Conservation (phyloP, 2,888 invertebrate genomes). For the Rotaria magnacalcarata region DNA sequence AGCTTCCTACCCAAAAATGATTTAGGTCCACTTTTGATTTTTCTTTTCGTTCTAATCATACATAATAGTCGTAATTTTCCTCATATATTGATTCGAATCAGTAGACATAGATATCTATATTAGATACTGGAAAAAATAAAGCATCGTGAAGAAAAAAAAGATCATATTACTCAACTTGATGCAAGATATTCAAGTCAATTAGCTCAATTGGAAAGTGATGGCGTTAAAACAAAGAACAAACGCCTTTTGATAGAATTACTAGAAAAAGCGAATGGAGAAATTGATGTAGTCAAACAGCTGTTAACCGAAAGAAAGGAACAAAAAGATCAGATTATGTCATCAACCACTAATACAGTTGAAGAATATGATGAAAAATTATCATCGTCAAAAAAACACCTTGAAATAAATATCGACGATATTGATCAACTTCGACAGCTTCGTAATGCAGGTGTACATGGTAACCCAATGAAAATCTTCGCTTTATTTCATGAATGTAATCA, state of each 20-base stretch:
- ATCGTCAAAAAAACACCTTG: not conserved
- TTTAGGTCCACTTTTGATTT: too few species aligned
- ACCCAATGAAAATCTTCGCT: not conserved
- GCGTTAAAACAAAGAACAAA: not conserved
- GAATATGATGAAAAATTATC: not conserved
- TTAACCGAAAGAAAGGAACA: not conserved
- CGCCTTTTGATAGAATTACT: not conserved
- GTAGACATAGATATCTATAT: not conserved
- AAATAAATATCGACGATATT: not conserved
- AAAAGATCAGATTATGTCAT: not conserved
- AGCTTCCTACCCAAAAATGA: too few species aligned
- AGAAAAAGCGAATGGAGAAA: not conserved
- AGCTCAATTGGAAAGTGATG: not conserved
- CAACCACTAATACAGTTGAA: not conserved
- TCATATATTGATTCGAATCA: not conserved
- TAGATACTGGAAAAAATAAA: not conserved
- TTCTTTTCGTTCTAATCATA: too few species aligned
- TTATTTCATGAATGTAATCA: constrained; percentile 29
- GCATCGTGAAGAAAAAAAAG: not conserved
- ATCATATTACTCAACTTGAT: not conserved
- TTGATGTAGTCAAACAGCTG: not conserved
- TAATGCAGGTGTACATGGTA: not conserved
- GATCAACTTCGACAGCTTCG: not conserved
- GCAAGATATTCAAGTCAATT: not conserved
- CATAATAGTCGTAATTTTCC: too few species aligned